Evolutionary conservation across 2,888 invertebrate species (phyloP).

Genomic region (Thecocarcelia acutangulata): DNA sequence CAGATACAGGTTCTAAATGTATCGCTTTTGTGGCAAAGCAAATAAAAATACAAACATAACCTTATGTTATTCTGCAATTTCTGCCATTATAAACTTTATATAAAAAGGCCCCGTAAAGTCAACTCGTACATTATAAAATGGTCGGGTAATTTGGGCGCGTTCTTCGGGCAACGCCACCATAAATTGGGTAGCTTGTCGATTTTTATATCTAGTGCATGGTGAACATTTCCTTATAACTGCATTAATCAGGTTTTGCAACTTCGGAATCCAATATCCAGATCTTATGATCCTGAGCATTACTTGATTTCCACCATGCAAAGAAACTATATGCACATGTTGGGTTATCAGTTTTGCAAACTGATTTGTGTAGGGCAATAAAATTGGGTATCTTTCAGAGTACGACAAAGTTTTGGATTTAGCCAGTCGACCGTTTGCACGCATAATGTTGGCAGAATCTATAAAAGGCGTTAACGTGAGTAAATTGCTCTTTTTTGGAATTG

Average conservation of each 20-base stretch:
- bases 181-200: too few relatives aligned
- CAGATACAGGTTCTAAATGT: slow-evolving; percentile 33
- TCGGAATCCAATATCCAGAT: too few relatives aligned
- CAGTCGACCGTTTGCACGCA: slow-evolving; percentile 14
- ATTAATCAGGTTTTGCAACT: slow-evolving; percentile 10
- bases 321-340: slow-evolving; percentile 12
- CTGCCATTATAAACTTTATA: slow-evolving; percentile 4
- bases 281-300: background rate
- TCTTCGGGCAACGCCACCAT: too few relatives aligned
- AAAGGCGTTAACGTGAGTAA: slow-evolving; percentile 16
- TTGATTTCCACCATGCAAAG: background rate
- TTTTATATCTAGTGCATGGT: slow-evolving; percentile 27
- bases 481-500: background rate
- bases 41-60: too few relatives aligned
- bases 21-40: slow-evolving; percentile 35
- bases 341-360: slow-evolving; percentile 11
- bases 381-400: slow-evolving; percentile 19
- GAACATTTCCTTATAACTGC: background rate
- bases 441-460: slow-evolving; percentile 6
- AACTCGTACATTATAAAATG: too few relatives aligned
- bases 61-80: background rate
- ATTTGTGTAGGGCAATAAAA: slow-evolving; percentile 28
- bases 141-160: background rate
- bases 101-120: too few relatives aligned
- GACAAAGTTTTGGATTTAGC: slow-evolving; percentile 17